Percentiles rank a stretch among this genome's conserved stretches.
Evolutionary conservation across 2,888 invertebrate genomes (phyloP).

Genomic region (Drosophila kambysellisi): DNA sequence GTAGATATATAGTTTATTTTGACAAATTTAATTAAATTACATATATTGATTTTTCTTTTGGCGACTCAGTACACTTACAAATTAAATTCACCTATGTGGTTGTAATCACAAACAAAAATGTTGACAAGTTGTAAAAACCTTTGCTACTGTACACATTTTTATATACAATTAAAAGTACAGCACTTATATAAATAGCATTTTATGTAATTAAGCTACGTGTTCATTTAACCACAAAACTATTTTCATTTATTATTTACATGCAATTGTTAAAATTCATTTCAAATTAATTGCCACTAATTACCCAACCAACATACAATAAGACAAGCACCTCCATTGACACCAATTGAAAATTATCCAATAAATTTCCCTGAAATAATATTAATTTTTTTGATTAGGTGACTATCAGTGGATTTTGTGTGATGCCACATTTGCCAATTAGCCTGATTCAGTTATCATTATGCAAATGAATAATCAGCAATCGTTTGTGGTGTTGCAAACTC

Average conservation of each 20-base stretch:
- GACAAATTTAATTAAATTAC: neutral
- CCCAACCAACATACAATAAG: neutral
- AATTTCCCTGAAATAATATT: neutral
- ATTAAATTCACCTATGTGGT: neutral
- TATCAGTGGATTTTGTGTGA: neutral
- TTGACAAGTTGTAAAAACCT: neutral
- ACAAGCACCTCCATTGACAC: neutral
- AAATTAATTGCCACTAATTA: neutral
- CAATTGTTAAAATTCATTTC: neutral
- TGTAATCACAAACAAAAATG: neutral
- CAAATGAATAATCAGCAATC: conserved; percentile 2
- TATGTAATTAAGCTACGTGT: neutral
- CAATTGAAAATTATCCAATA: neutral
- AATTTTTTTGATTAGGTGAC: neutral
- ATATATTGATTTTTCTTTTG: neutral
- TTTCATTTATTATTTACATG: conserved; percentile 3
- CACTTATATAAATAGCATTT: neutral
- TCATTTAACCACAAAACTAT: neutral
- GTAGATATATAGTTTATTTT: neutral
- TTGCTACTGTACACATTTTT: neutral
- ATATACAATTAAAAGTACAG: neutral
- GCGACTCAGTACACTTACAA: neutral
- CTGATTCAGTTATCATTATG: conserved; percentile 25
- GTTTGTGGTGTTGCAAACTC: conserved; percentile 4
- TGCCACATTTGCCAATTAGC: conserved; percentile 23